Evolutionary conservation across 2,888 invertebrate species (phyloP).

Genomic region (Salticus scenicus): DNA sequence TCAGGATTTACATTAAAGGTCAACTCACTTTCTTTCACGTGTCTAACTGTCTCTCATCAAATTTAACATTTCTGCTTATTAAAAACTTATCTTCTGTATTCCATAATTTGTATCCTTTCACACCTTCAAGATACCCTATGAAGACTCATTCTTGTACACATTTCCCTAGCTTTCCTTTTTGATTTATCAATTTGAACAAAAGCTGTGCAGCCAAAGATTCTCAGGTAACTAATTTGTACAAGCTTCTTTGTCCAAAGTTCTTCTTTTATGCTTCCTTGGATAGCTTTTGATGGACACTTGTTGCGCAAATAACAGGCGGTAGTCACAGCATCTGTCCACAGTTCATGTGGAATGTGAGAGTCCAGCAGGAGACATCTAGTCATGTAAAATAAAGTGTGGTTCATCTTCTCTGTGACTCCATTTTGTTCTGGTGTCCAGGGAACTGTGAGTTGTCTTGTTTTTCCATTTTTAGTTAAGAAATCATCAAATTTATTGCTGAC

Average conservation of each 20-base stretch:
- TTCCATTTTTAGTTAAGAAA: background rate
- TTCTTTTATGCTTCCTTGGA: background rate
- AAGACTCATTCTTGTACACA: background rate
- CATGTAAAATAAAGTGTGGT: background rate
- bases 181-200: background rate
- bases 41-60: background rate
- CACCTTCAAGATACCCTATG: background rate
- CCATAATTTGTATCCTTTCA: slow-evolving; percentile 12
- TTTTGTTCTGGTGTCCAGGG: slow-evolving; percentile 12
- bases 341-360: background rate
- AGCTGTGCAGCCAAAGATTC: background rate
- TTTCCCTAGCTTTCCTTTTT: background rate
- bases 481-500: background rate
- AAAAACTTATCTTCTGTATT: background rate
- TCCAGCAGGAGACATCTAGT: background rate
- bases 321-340: slow-evolving; percentile 1
- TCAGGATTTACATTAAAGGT: too few species aligned
- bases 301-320: slow-evolving; percentile 5
- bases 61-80: background rate
- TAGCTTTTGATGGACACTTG: slow-evolving; percentile 2
- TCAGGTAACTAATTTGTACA: background rate
- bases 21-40: too few species aligned
- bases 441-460: background rate
- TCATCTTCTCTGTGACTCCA: slow-evolving; percentile 8
- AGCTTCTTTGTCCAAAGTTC: background rate